Evolutionary conservation across 2,888 invertebrate genomes (phyloP).

Genomic region (Lochmaea capreae): DNA sequence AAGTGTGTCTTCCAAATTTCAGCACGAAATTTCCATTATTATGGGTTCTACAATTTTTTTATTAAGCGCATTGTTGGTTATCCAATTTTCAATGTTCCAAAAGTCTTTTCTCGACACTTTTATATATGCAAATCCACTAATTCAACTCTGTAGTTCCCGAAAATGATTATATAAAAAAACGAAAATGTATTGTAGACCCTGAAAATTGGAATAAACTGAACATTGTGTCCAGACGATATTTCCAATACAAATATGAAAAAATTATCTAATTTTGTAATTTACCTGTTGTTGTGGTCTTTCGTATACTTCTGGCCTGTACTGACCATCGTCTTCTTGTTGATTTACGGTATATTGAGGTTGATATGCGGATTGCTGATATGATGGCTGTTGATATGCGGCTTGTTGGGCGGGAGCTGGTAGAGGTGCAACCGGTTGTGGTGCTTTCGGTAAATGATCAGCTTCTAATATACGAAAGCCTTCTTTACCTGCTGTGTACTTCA

Average conservation of each 20-base stretch:
- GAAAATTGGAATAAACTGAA: too few relatives aligned
- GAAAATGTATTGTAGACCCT: too few relatives aligned
- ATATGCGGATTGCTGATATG: conserved; percentile 28
- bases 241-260: background rate
- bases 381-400: conserved; percentile 40
- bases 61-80: too few relatives aligned
- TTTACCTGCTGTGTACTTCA: conserved; percentile 69
- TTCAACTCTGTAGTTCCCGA: too few relatives aligned
- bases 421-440: conserved; percentile 56
- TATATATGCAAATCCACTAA: too few relatives aligned
- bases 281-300: conserved; percentile 45
- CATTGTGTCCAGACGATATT: too few relatives aligned
- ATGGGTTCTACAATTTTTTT: too few relatives aligned
- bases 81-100: too few relatives aligned
- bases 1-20: too few relatives aligned
- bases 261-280: background rate
- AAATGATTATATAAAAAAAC: too few relatives aligned
- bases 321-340: conserved; percentile 54
- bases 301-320: conserved; percentile 56
- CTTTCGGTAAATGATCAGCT: conserved; percentile 65
- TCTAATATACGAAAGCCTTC: conserved; percentile 68
- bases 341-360: conserved; percentile 55
- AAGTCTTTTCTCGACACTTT: too few relatives aligned
- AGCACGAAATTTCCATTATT: too few relatives aligned
- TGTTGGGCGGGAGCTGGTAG: conserved; percentile 49